Evolutionary conservation across 1,140 invertebrate species (phyloP), one percentile per base, ranked within the genome.

Genomic region (Acromyrmex echinatior): DNA sequence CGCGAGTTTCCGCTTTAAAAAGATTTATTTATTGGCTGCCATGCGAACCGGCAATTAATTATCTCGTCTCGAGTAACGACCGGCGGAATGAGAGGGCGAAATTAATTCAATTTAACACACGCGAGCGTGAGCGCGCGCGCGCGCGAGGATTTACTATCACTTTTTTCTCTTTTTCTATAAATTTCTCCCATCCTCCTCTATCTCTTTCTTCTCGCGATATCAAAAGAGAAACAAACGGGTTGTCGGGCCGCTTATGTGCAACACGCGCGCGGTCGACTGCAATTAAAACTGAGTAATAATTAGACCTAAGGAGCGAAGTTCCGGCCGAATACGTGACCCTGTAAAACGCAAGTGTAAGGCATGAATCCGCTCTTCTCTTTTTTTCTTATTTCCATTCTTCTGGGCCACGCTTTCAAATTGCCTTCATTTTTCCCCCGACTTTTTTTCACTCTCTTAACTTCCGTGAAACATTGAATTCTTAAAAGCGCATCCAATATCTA

Each of bases 201-300:
- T 51, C 28, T 14, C 21, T 71, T n/a, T 28, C 68, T 66, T 78
- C 63, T 66, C 51, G 51, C 35, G 6, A 74, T 80, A 86, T 86
- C 86, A 63, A 62, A 85, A 78, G 68, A 82, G 80, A 74, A 82
- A 82, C 80, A 74, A 82, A 82, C 56, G 80, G 35, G 25, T 35
- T 53, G 62, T 63, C 58, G 39, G 31, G 66, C 78, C 87, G 91
- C 89, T 90, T 91, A 91, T 90, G 86, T 86, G 66, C 87, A 93
- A 92, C 90, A 90, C 74, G 73, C 68, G 51, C 91, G 88, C 85
- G 76, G 71, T 76, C 71, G 49, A 66, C 77, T 80, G 89, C 92
- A 93, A 94, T 94, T 93, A 93, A 93, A 94, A 94, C 91, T 92
- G 91, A 93, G 92, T 93, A 93, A 93, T 91, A 94, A 94, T 94